A percentile compares a stretch with the other conserved stretches of the same genome.
Evolutionary conservation across 1,140 invertebrate species (phyloP).

Genomic region (Brachionus angularis): DNA sequence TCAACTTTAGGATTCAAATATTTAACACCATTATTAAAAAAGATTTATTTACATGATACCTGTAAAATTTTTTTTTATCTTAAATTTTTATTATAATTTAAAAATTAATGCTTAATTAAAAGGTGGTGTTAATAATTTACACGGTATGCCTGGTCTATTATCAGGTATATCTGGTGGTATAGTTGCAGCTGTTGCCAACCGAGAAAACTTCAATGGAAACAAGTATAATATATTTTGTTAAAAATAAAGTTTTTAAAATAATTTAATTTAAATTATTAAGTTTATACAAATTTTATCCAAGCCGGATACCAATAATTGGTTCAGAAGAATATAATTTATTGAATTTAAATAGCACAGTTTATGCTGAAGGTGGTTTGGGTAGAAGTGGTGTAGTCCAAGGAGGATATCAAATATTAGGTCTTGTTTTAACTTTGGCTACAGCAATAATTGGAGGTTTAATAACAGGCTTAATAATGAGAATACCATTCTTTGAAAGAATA

Average conservation of each 20-base stretch:
- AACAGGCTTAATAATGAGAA: conserved; percentile 66
- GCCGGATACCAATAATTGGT: conserved; percentile 56
- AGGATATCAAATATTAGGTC: conserved; percentile 70
- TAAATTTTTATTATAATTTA: background rate
- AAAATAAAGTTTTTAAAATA: background rate
- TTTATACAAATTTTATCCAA: conserved; percentile 61
- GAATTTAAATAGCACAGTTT: conserved; percentile 45
- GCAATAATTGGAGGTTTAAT: conserved; percentile 70
- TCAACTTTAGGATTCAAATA: conserved; percentile 80
- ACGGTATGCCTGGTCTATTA: conserved; percentile 85
- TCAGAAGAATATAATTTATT: conserved; percentile 49
- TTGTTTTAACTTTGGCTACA: conserved; percentile 67
- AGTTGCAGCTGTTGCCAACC: conserved; percentile 64
- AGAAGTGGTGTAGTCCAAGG: conserved; percentile 69
- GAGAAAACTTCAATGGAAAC: background rate
- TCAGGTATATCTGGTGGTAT: conserved; percentile 74
- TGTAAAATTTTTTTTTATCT: background rate
- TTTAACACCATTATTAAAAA: conserved; percentile 66
- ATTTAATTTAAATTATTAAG: conserved; percentile 48
- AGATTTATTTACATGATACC: conserved; percentile 15
- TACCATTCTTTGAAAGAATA: conserved; percentile 3
- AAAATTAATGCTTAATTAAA: conserved; percentile 70
- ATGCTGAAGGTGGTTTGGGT: conserved; percentile 60
- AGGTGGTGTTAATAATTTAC: conserved; percentile 89
- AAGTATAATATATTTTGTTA: background rate